Evolutionary conservation across 2,888 invertebrate genomes (phyloP), one percentile per base, ranked within the genome.

Genomic region (Dermolepida albohirtum): DNA sequence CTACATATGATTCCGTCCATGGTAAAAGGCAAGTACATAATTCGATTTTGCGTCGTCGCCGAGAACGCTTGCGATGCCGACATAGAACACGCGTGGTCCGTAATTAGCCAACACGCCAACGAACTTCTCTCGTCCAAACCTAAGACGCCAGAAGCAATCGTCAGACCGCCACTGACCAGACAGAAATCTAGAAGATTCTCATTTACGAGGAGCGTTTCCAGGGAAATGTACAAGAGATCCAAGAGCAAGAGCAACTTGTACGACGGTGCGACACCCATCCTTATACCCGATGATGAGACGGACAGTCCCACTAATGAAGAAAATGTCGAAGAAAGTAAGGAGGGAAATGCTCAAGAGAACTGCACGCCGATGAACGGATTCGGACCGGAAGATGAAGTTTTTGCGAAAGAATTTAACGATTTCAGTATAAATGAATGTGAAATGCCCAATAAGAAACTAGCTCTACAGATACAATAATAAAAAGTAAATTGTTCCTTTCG

Each of bases 1-100:
- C 86, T 95, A 63, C 94, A 95, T 82, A 94, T 96, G 94, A 93
- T 94, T 50, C 94, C 94, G 0, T 90, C 93, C 0, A 87, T 91
- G 75, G 88, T 94, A 1, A 90, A 89, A 80, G 90, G 90, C 57
- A 89, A 90, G 80, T 94, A 92, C 79, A 89, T 91, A 40, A 74
- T 83, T 14, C 72, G 94, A 65, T 95, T 96, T 84, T 94, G 93
- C 78, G 91, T 96, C 0, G 91, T 91, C 49, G 87, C 91, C 16
- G 93, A 95, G 80, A 87, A 92, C 75, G 93, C 95, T 2, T 87
- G 83, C 0, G 91, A 92, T 66, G 87, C 88, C 49, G 91, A 95
- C 78, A 89, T 95, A 52, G 88, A 88, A 54, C 85, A 87, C 71
- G 91, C 91, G 0, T 88, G 90, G 86, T 82, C 85, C 34, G 85